phyloP scores from a whole-genome alignment of 1,140 invertebrate genomes.

The Aphis craccivora region DNA sequence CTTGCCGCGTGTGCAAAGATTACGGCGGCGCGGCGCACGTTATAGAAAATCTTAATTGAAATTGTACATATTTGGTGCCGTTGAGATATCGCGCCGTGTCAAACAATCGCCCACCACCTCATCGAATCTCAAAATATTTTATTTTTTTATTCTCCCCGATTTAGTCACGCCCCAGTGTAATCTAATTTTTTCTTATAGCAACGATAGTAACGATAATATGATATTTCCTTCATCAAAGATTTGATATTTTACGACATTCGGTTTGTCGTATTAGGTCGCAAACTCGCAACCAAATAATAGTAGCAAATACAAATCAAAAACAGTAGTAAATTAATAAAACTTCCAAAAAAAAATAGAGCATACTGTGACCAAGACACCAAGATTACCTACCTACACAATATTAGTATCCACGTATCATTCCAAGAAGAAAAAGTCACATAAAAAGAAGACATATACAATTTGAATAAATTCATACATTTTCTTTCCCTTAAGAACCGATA shows the following conservation, averaged over 20 bases:
- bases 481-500: no score
- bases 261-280: not conserved
- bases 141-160: not conserved
- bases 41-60: not conserved
- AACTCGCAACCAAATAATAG: not conserved
- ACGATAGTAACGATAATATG: not conserved
- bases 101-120: not conserved
- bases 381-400: not conserved
- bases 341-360: not conserved
- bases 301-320: not conserved
- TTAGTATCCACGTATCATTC: not conserved
- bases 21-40: not conserved
- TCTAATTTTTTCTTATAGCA: not conserved
- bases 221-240: not conserved
- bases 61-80: conserved; percentile 21
- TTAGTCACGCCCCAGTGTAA: not conserved
- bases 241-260: not conserved
- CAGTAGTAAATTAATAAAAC: not conserved
- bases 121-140: not conserved
- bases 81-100: not conserved
- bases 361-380: not conserved
- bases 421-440: not conserved
- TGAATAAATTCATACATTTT: no score
- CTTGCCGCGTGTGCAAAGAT: not conserved
- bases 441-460: not conserved